Evolutionary conservation across 53 echinoderm and acorn worm species (phyloP), one percentile per base, ranked within the genome.

Genomic region (Mesocentrotus franciscanus): DNA sequence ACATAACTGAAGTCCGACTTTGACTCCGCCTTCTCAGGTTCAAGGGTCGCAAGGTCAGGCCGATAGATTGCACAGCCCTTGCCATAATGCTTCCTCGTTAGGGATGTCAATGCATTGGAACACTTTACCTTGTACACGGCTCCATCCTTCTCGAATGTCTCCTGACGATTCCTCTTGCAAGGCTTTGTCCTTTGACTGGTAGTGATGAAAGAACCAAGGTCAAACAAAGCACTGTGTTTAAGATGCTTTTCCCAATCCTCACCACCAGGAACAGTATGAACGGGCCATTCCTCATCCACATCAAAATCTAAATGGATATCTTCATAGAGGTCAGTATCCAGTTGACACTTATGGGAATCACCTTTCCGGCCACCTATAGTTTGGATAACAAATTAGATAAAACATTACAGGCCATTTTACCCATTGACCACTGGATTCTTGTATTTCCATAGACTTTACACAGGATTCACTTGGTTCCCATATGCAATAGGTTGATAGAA

Each of bases 41-140:
- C 79, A 2, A 18, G 22, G 4, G 83, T 60, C 8, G 81, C 59
- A 17, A 60, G 78, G 55, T 93, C 93, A 56, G 93, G 93, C 17
- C 57, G 12, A 34, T 81, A 60, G 20, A 93, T 61, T 33, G 83
- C 61, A 58, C 79, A 57, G 59, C 93, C 93, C 60, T 93, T 93
- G 34, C 93, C 93, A 8, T 93, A 93, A 29, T 8, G n/a, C 93
- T 60, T 93, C 30, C 61, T 81, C 8, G n/a, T 8, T 29, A 60
- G 81, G 15, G 83, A 55, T 4, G 34, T 1, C 8, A 10, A 3
- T 30, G 59, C 27, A 16, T 10, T 30, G 35, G 75, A 75, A n/a
- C 56, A 74, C 26, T 92, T 58, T 1, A n/a, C 8, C 90, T 90
- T 57, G 26, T 39, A 8, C 56, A 29, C 10, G 27, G 24, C 58